Percentiles rank a stretch among this genome's conserved stretches.
Evolutionary conservation across 2,888 invertebrate genomes (phyloP).

Genomic region (Trypoxylon attenuatum): DNA sequence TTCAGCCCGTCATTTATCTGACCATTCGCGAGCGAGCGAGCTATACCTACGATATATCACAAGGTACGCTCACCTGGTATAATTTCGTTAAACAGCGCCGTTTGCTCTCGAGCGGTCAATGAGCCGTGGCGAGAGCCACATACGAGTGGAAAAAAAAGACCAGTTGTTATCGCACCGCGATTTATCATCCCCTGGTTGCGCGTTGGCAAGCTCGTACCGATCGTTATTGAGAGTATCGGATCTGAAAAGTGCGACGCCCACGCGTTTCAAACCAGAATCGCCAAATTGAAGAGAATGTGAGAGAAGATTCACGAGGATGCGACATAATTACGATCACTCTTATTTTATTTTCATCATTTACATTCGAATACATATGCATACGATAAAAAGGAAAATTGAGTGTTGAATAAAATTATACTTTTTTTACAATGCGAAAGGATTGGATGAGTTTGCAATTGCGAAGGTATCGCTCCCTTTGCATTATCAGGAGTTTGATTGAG

Average conservation of each 20-base stretch:
- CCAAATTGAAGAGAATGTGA: conserved; percentile 17
- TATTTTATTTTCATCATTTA: too few relatives aligned
- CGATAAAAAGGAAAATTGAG: too few relatives aligned
- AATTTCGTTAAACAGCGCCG: background rate
- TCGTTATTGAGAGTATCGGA: conserved; percentile 27
- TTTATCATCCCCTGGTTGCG: conserved; percentile 6
- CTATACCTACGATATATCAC: too few relatives aligned
- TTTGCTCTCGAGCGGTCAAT: background rate
- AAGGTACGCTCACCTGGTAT: background rate
- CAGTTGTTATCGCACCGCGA: conserved; percentile 12
- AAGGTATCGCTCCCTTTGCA: too few relatives aligned
- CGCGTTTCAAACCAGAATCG: background rate
- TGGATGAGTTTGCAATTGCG: too few relatives aligned
- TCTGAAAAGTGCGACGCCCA: conserved; percentile 10
- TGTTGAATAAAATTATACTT: too few relatives aligned
- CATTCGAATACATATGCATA: too few relatives aligned
- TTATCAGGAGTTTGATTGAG: too few relatives aligned
- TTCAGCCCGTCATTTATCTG: background rate
- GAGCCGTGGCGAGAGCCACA: background rate
- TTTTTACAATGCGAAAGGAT: too few relatives aligned
- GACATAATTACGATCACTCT: too few relatives aligned
- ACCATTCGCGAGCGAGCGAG: background rate
- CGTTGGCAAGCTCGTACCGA: conserved; percentile 15
- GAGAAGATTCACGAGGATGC: conserved; percentile 16
- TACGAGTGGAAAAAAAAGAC: background rate